These are phyloP conservation scores for Metaphire vulgaris DNA, from an alignment of 1,140 invertebrate species.

Conservation along the genomic window DNA sequence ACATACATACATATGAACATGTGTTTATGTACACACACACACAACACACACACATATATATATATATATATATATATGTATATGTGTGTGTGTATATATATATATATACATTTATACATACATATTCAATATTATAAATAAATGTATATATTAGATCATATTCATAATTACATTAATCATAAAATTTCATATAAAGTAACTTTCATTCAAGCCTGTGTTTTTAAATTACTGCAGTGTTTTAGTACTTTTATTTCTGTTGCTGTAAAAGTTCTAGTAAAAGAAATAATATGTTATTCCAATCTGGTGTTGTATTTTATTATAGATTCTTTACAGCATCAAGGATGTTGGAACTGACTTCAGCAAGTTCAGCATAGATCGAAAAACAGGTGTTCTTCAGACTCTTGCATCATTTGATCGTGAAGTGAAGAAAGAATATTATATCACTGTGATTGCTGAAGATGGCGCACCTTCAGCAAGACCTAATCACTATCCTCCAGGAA, in stretches of 20 bases:
- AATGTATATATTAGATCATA: neutral
- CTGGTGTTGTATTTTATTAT: conserved; percentile 29
- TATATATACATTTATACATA: neutral
- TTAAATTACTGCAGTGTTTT: too few relatives aligned
- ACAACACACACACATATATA: neutral
- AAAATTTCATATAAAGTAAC: neutral
- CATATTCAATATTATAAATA: neutral
- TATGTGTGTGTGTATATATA: too few relatives aligned
- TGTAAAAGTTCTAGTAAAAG: too few relatives aligned
- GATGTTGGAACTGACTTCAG: conserved; percentile 72
- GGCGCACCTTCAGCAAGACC: conserved; percentile 86
- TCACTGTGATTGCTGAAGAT: conserved; percentile 86
- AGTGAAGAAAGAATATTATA: conserved; percentile 87
- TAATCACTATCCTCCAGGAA: conserved; percentile 67
- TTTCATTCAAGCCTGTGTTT: neutral
- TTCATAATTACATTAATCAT: neutral
- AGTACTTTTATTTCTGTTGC: too few relatives aligned
- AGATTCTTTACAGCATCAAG: conserved; percentile 88
- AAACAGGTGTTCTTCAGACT: conserved; percentile 87
- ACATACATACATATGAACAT: too few relatives aligned
- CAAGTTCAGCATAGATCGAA: conserved; percentile 87
- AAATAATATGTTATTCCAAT: neutral
- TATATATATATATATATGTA: neutral
- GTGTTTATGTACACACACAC: neutral
- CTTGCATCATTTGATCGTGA: conserved; percentile 88